Evolutionary conservation across 2,888 invertebrate genomes (phyloP), one percentile per base, ranked within the genome.

Genomic region (Drosophila testacea): DNA sequence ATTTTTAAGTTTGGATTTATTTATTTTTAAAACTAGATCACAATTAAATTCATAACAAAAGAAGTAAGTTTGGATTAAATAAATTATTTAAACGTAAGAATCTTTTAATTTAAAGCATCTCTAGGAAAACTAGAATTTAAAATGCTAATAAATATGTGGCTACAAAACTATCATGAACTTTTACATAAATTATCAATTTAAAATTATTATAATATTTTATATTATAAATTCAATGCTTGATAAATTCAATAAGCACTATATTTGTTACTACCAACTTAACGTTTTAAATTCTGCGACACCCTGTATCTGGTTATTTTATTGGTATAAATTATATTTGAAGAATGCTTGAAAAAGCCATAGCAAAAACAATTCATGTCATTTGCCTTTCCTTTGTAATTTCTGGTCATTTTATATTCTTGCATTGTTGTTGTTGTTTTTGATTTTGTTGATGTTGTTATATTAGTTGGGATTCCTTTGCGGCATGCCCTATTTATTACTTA

Each of bases 341-440:
- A 32, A 69, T 64, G 46, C 67, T 68, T 57, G 41, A 69, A 62
- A 64, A 51, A 50, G 47, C 52, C 51, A 63, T 69, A 57, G 42
- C 41, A 38, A 55, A 69, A 66, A 52, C 67, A 75, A 75, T 72
- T 70, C 59, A 78, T 73, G 64, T 61, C 57, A 65, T 51, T 47
- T 64, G 71, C 48, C 50, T 44, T 63, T 61, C 47, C 55, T 63
- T 61, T 71, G 60, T 46, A 69, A 64, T 64, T 71, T 60, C 42
- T 64, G 54, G 42, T 13, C 48, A 47, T 48, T 10, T 55, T 50
- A 4, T 57, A 34, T 16, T 50, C 32, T 36, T 34, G 32, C 42
- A 44, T 38, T 54, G 27, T 46, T 38, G 32, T 22, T 60, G 7
- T 39, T 30, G 32, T 48, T 50, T 38, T 39, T 7, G n/a, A 55